These are phyloP conservation scores for Hafferia zeledoni DNA, from an alignment of 2,797 vertebrate genomes.

Conservation along the genomic window DNA sequence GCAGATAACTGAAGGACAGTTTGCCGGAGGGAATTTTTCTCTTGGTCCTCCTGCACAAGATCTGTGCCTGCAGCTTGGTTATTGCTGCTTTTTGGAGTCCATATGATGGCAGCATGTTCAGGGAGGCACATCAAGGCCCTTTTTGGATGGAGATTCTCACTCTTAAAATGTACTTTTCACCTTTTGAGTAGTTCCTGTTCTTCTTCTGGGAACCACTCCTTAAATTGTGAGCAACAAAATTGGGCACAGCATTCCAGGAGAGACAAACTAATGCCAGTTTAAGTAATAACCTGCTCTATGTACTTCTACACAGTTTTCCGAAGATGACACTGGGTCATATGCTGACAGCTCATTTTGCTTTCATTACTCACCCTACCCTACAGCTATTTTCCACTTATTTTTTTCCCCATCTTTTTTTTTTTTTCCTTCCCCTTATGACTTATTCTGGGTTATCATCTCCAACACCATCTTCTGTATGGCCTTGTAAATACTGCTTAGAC, in stretches of 20 bases:
- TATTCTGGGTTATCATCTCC: not conserved
- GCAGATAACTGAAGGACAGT: not conserved
- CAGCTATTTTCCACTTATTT: not conserved
- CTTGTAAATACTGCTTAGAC: not conserved
- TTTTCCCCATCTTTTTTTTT: too few relatives aligned
- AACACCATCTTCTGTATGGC: not conserved
- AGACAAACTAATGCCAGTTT: not conserved
- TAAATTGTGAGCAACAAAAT: fast-evolving
- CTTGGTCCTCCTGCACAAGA: not conserved
- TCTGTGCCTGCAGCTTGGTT: not conserved
- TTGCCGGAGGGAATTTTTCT: not conserved
- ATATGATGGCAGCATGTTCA: not conserved
- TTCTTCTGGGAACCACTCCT: not conserved
- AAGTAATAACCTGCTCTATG: not conserved
- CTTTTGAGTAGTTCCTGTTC: not conserved
- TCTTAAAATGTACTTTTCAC: not conserved
- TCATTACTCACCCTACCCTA: not conserved
- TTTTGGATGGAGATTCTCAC: not conserved
- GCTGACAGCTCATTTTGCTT: not conserved
- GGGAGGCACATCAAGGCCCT: not conserved
- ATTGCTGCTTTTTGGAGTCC: not conserved
- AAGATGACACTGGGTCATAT: not conserved
- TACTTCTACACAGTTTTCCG: not conserved
- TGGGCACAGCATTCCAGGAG: not conserved
- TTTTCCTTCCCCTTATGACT: not conserved